These are phyloP conservation scores for Eupsittula cactorum DNA, from an alignment of 2,113 vertebrate genomes.

Conservation along the genomic window DNA sequence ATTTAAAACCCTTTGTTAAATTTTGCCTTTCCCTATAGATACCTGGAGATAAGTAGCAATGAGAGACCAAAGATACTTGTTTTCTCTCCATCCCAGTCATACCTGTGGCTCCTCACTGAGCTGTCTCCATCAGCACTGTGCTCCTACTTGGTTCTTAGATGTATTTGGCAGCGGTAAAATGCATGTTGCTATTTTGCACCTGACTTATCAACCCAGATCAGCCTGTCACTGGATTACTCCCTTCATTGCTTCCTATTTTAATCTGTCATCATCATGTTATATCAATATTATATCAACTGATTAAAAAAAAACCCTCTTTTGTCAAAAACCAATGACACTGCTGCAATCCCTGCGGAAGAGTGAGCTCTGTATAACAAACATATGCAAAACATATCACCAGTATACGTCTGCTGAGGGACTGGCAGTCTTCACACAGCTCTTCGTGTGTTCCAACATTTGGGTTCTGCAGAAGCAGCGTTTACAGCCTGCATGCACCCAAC, in stretches of 20 bases:
- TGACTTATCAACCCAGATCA: not conserved
- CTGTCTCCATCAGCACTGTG: not conserved
- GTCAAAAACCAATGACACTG: not conserved
- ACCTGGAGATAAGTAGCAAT: not conserved
- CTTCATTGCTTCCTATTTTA: not conserved
- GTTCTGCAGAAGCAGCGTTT: not conserved
- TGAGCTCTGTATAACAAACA: not conserved
- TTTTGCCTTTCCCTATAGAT: not conserved
- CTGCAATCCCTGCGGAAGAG: not conserved
- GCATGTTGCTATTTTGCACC: not conserved
- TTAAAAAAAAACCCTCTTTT: not conserved
- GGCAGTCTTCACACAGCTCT: not conserved
- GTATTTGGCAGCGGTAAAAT: not conserved
- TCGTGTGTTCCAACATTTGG: not conserved
- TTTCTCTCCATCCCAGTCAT: not conserved
- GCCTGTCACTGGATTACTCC: not conserved
- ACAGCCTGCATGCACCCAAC: not conserved
- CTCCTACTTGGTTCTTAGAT: not conserved
- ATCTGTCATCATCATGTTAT: not conserved
- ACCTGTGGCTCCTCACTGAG: not conserved
- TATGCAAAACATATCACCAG: not conserved
- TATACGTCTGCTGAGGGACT: not conserved
- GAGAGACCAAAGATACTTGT: not conserved
- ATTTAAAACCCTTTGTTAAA: not conserved
- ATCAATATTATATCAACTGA: not conserved